Evolutionary conservation across 2,113 vertebrate species (phyloP), one percentile per base, ranked within the genome.

Genomic region (Halichoeres trimaculatus): DNA sequence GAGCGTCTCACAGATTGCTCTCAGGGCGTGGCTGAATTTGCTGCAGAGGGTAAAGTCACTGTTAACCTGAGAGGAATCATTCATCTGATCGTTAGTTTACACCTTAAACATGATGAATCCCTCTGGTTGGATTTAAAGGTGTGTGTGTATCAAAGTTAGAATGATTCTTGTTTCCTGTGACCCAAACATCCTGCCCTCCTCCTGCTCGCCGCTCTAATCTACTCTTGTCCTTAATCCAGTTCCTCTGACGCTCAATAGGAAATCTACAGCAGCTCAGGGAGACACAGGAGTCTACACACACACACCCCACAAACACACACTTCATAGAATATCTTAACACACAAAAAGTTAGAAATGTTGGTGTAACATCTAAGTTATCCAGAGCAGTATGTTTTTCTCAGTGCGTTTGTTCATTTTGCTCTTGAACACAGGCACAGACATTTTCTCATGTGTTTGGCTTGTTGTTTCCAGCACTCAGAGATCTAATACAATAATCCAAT

Each of bases 141-240:
- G 30, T 30, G n/a, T n/a, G n/a, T 30, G 30, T 36, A 52, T 20
- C 14, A 24, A n/a, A 34, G 54, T 22, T 22, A 1, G 9, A 30
- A 53, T 8, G 41, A 59, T 16, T 20, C 41, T 69, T 5, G 7
- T 43, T 30, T 10, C 48, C 52, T 58, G 40, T 57, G 50, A 65
- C 41, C 40, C 48, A 20, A 45, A 10, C 40, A 59, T 69, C 50
- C 45, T 40, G 7, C 34, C 36, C 13, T 10, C 7, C 53, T 56
- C 50, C 61, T 64, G 35, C 47, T 56, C 30, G 9, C 57, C 30
- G 16, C 70, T 13, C 52, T 88, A 70, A 84, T 85, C 81, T 71
- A 69, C 74, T 81, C 68, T 17, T 40, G 64, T 74, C 65, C 74
- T 79, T 81, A 71, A 85, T 81, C 82, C 78, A 80, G 65, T 19